Evolutionary conservation across 2,797 vertebrate genomes (phyloP), one percentile per base, ranked within the genome.

Genomic region (Enteromius afrohamiltoni): DNA sequence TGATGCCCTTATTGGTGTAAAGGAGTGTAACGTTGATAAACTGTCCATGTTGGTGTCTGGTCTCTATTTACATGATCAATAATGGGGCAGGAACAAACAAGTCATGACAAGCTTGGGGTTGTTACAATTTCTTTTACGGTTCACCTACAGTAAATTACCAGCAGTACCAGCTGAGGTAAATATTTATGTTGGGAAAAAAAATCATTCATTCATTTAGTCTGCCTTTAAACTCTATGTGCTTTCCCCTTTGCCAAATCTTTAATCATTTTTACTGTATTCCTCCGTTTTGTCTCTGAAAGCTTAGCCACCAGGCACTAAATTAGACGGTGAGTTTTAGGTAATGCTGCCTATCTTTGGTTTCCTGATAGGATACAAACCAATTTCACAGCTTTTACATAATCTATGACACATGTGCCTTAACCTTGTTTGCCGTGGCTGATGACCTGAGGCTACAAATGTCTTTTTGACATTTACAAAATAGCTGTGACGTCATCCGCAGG

Each of bases 391-490:
- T 79, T n/a, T 26, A 49, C 1, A 2, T 73, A 49, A 49, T 37
- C 26, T 53, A 73, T 81, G 29, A 74, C 29, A 40, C 47, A 51
- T 82, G 29, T 82, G 6, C 58, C 58, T 1, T 40, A 19, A 49
- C 29, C 21, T 19, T 34, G 42, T 74, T 49, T 73, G 45, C 3
- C 19, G 3, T 11, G 51, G 42, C 6, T 0, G 2, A 55, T 45
- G 77, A 29, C 81, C 42, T 23, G 80, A 49, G 37, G 47, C 69
- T 70, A n/a, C 6, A 3, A 16, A 40, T 51, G 51, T 68, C 17
- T 73, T 58, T 77, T 83, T 53, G 31, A 84, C 80, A 74, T 78
- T 40, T 42, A 47, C 58, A 58, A 17, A 17, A 40, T 51, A 67
- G 37, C 23, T 1, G 29, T 80, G 40, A 0, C 45, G 4, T 83